Evolutionary conservation across 2,113 vertebrate genomes (phyloP), one percentile per base, ranked within the genome.

Genomic region (Phylloscopus trochiloides): DNA sequence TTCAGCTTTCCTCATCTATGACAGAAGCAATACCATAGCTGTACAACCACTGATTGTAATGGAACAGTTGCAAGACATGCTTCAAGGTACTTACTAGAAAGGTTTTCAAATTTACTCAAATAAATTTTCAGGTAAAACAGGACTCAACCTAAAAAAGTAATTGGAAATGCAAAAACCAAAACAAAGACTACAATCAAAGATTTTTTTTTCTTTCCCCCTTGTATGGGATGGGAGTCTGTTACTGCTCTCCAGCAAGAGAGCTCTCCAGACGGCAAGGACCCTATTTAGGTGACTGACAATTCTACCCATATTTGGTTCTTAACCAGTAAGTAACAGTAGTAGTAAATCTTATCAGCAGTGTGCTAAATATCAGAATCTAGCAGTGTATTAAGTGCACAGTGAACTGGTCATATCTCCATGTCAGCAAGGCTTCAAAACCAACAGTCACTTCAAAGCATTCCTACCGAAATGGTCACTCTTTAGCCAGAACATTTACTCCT

Each of bases 331-430:
- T 43, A 86, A 63, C 13, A 63, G 29, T 1, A 84, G 20, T 52
- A 89, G 40, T 32, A 76, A 85, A 42, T 76, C 38, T 85, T 66
- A 57, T 42, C 62, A 86, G 47, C 47, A 88, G 67, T 47, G 17
- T 83, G 57, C 58, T 83, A 85, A 94, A 76, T 57, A 80, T 32
- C 43, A 79, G 29, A 82, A 86, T 61, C 67, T 61, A 87, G 68
- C 73, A 78, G 29, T 55, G 32, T 70, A 45, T 34, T 47, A 83
- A 83, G 71, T 34, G 82, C 93, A 96, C 89, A 96, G 91, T 95
- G 91, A 88, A 80, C 54, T 77, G 96, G 95, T 95, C 75, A 1
- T 75, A 66, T n/a, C 59, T 87, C 51, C 81, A 36, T 7, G 18
- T 62, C 43, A 90, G 57, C 51, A 91, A 71, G 61, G 57, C 50